A percentile compares a stretch with the other conserved stretches of the same genome.
These are phyloP conservation scores for Pungitius pungitius DNA, from an alignment of 2,113 vertebrate species.

Conservation along the genomic window DNA sequence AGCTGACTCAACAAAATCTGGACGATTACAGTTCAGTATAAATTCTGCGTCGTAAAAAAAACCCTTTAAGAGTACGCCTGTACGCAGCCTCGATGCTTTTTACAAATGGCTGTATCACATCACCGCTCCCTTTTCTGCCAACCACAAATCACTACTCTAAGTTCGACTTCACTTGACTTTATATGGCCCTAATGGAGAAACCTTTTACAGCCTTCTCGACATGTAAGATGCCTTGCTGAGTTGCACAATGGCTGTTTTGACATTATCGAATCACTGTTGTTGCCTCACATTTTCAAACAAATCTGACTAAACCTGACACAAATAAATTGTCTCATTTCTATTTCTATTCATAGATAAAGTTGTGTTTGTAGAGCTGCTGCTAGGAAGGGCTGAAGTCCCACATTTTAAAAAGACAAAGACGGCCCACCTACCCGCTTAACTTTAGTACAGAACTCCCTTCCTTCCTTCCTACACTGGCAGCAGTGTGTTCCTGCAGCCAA, in stretches of 20 bases:
- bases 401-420: not conserved
- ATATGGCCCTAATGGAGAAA: constrained; percentile 49
- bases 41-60: constrained; percentile 33
- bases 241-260: not conserved
- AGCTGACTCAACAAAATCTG: constrained; percentile 33
- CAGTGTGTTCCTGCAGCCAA: constrained; percentile 18
- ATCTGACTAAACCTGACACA: constrained; percentile 17
- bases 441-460: constrained; percentile 15
- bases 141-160: constrained; percentile 47
- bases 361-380: constrained; percentile 13
- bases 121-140: constrained; percentile 45
- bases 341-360: constrained; percentile 11
- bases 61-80: constrained; percentile 5
- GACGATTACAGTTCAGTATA: constrained; percentile 31
- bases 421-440: not conserved
- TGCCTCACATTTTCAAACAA: constrained; percentile 37
- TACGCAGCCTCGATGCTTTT: constrained; percentile 48
- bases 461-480: constrained; percentile 9
- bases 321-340: constrained; percentile 14
- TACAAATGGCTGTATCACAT: constrained; percentile 62
- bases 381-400: not conserved
- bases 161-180: constrained; percentile 41
- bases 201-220: constrained; percentile 45
- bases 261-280: constrained; percentile 39
- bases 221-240: not conserved